These are phyloP conservation scores for Dendrophyllia cribrosa DNA, from an alignment of 64 coral and sea anemone genomes.

Conservation along the genomic window DNA sequence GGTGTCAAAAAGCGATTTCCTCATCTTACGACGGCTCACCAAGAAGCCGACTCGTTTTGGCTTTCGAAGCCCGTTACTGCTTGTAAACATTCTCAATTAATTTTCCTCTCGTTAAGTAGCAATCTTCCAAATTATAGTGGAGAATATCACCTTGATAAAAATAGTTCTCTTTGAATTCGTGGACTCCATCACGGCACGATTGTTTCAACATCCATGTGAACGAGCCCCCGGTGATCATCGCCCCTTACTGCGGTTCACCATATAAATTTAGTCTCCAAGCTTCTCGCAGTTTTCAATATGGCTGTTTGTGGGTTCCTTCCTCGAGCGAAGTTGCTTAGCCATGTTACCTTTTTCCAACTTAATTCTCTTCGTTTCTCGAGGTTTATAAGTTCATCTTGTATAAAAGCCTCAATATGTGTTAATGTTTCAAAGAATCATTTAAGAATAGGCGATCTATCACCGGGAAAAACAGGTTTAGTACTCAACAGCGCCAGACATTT, in stretches of 20 bases:
- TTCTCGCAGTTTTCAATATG: constrained; percentile 24
- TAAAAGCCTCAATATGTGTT: not conserved
- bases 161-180: not conserved
- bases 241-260: not conserved
- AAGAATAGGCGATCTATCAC: not conserved
- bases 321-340: not conserved
- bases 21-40: constrained; percentile 88
- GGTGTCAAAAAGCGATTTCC: constrained; percentile 82
- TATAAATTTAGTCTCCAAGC: not conserved
- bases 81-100: constrained; percentile 49
- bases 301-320: not conserved
- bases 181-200: not conserved
- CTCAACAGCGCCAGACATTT: not conserved
- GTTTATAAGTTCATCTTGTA: not conserved
- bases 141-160: constrained; percentile 41
- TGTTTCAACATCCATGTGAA: not conserved
- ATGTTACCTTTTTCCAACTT: not conserved
- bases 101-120: constrained; percentile 33
- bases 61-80: constrained; percentile 62
- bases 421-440: not conserved
- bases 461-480: not conserved
- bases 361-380: not conserved
- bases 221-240: not conserved
- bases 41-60: constrained; percentile 85
- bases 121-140: constrained; percentile 42